phyloP scores from a whole-genome alignment of 2,797 vertebrate genomes.

The Molossus molossus region DNA sequence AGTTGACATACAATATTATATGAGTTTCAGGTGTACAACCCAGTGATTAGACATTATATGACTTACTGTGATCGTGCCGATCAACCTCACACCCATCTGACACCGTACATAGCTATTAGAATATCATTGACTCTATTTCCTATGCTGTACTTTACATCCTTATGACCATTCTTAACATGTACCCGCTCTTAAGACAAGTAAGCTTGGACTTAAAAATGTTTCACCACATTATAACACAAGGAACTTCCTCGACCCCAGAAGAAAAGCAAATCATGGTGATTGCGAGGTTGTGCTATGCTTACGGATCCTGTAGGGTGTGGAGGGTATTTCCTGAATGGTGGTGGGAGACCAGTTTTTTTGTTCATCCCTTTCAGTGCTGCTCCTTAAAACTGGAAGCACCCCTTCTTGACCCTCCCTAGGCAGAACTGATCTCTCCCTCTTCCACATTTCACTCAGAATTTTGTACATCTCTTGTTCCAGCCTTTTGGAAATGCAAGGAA shows the following conservation, averaged over 20 bases:
- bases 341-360: background rate
- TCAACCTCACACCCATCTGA: background rate
- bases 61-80: background rate
- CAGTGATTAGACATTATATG: background rate
- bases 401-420: background rate
- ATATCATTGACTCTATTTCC: background rate
- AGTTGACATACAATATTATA: background rate
- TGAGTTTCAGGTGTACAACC: background rate
- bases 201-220: constrained; percentile 71
- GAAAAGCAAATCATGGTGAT: background rate
- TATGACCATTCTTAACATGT: background rate
- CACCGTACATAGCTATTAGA: background rate
- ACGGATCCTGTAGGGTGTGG: background rate
- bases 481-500: background rate
- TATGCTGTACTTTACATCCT: background rate
- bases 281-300: background rate
- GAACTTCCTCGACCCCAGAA: background rate
- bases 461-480: background rate
- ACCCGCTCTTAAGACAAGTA: constrained; percentile 56
- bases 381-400: background rate
- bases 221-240: background rate
- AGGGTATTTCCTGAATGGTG: constrained; percentile 25
- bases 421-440: background rate
- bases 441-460: background rate
- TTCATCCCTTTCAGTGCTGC: too few species aligned